A percentile compares a stretch with the other conserved stretches of the same genome.
These are phyloP conservation scores for Scatophagus argus DNA, from an alignment of 2,113 vertebrate genomes.

Conservation along the genomic window DNA sequence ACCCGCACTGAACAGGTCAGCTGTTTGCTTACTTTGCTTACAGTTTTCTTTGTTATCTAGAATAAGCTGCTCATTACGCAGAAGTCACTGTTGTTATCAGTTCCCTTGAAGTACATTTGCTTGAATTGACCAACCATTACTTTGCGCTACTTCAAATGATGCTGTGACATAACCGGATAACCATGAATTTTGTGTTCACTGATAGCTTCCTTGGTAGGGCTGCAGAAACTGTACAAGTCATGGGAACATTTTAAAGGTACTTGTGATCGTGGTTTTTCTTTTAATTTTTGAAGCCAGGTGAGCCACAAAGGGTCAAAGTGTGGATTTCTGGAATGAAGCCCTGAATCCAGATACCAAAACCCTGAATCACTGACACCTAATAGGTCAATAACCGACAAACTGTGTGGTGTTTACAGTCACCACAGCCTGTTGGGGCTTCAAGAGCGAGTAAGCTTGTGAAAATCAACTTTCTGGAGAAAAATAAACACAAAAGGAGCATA, in stretches of 20 bases:
- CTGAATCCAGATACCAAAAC: background rate
- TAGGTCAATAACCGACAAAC: background rate
- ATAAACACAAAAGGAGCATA: background rate
- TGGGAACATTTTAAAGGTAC: background rate
- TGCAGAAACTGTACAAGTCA: too few relatives aligned
- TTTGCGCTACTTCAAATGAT: background rate
- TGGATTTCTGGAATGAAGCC: background rate
- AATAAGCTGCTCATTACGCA: background rate
- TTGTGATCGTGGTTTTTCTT: background rate
- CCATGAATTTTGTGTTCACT: background rate
- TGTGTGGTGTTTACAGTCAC: background rate
- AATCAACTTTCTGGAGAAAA: background rate
- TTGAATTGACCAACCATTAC: background rate
- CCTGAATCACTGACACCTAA: background rate
- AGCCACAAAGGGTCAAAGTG: background rate
- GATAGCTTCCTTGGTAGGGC: background rate
- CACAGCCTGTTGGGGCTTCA: background rate
- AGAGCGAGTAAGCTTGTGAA: background rate
- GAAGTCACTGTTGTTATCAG: constrained; percentile 23
- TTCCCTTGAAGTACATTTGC: constrained; percentile 38
- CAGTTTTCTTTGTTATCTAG: constrained; percentile 21
- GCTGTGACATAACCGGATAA: background rate
- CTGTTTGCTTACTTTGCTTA: background rate
- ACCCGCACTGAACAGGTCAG: background rate
- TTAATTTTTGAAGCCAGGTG: background rate